phyloP scores from a whole-genome alignment of 1,140 invertebrate genomes.

The Drosophila sechellia region DNA sequence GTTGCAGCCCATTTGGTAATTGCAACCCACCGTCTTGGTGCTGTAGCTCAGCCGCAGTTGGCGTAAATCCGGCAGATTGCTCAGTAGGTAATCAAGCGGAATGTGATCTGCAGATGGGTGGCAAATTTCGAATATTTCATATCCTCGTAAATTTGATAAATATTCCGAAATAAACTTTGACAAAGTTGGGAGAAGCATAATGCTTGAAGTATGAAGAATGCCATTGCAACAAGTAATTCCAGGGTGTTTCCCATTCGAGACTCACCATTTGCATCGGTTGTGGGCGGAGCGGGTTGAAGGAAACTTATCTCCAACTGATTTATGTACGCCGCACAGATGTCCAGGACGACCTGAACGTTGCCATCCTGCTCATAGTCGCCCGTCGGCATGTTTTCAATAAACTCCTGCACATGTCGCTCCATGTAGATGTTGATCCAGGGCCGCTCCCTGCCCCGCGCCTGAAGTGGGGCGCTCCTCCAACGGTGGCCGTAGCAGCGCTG shows the following conservation, averaged over 20 bases:
- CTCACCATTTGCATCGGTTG: slow-evolving; percentile 75
- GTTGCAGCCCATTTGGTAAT: slow-evolving; percentile 82
- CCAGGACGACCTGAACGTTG: slow-evolving; percentile 70
- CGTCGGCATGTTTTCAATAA: slow-evolving; percentile 84
- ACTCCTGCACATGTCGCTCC: slow-evolving; percentile 84
- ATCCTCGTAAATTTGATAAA: background rate
- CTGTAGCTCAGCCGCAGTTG: slow-evolving; percentile 79
- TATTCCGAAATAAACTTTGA: background rate
- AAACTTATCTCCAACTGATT: slow-evolving; percentile 80
- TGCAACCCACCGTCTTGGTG: slow-evolving; percentile 77
- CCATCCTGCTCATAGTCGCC: slow-evolving; percentile 84
- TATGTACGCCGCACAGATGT: slow-evolving; percentile 81
- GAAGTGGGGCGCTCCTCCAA: slow-evolving; percentile 73
- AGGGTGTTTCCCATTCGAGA: slow-evolving; percentile 16
- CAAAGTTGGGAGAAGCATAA: no score
- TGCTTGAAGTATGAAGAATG: background rate
- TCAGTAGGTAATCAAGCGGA: slow-evolving; percentile 84
- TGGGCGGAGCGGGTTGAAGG: slow-evolving; percentile 67
- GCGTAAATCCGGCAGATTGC: slow-evolving; percentile 82
- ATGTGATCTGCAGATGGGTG: slow-evolving; percentile 76
- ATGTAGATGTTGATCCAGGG: slow-evolving; percentile 85
- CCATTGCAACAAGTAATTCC: background rate
- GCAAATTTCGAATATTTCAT: background rate
- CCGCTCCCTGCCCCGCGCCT: slow-evolving; percentile 53
- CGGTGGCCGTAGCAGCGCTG: slow-evolving; percentile 74